Base-by-base conservation (phyloP, 2,113 vertebrate genomes). In the Campylorhamphus procurvoides region DNA sequence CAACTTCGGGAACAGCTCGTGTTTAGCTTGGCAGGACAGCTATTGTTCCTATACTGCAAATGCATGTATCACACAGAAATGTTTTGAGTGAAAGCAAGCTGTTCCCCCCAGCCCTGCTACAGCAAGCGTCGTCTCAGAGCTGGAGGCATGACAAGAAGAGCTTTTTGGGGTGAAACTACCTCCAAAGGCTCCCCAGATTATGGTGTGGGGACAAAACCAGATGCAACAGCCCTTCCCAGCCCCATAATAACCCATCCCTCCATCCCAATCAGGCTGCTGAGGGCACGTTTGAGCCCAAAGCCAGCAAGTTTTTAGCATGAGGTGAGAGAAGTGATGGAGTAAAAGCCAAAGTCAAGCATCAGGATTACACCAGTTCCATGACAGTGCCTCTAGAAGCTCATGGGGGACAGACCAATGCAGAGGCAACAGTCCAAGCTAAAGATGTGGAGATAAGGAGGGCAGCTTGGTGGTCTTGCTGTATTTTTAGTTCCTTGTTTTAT, bases 21-120 rank as follows among this genome's bases (percentile, higher is more conserved):
- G 91, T 89, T 95, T 85, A 92, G 74, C 89, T 85, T 84, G 77
- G 89, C 85, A 84, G 88, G 88, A 47, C 0, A 1, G 91, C 84
- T 90, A 94, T 92, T 89, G 91, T 94, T 90, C 91, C 96, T 50
- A 7, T 66, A 49, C 52, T 46, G 86, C 90, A 14, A 94, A 90
- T 46, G 37, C 76, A 69, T 4, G 75, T 77, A 90, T 88, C 79
- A 46, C 73, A 58, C 75, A 31, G 63, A 67, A 81, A 44, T 8
- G 64, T 82, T 94, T 77, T 56, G 52, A 81, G 67, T 3, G 4
- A 87, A 83, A 84, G 64, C 94, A 87, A 53, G 62, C 76, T 42
- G 31, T 19, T 93, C 64, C 50, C 69, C 52, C 29, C 60, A n/a
- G 79, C 10, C 86, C 52, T 3, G 9, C 72, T 58, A 42, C 59